Percentiles rank a stretch among this genome's conserved stretches.
These are phyloP conservation scores for Acropternis orthonyx DNA, from an alignment of 2,797 vertebrate species.

Conservation along the genomic window DNA sequence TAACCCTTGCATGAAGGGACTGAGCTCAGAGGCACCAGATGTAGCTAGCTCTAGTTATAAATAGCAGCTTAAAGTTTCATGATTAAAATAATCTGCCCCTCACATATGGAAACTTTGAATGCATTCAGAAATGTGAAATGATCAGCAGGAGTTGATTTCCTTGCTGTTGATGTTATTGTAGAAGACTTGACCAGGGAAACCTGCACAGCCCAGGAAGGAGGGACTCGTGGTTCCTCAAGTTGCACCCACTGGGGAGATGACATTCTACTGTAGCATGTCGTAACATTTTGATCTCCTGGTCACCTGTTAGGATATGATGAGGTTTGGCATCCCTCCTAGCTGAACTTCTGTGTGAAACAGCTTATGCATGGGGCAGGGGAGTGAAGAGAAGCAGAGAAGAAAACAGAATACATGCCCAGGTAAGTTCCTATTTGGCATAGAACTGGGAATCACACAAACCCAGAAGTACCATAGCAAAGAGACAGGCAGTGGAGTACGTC, in stretches of 20 bases:
- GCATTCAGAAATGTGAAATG: neutral
- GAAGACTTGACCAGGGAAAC: neutral
- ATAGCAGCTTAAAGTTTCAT: neutral
- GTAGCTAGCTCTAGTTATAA: neutral
- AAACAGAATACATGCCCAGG: rapidly evolving
- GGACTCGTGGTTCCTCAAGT: neutral
- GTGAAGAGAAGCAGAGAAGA: neutral
- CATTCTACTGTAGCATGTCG: neutral
- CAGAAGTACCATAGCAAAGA: neutral
- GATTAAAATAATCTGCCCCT: slow-evolving; percentile 16
- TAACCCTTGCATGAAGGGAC: neutral
- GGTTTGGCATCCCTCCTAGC: neutral
- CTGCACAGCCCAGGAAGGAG: neutral
- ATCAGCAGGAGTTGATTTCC: neutral
- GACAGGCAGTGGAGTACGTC: neutral
- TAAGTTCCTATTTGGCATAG: neutral
- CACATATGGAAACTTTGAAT: neutral
- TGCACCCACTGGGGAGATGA: rapidly evolving
- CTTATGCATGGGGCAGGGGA: neutral
- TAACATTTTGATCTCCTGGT: neutral
- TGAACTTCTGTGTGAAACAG: neutral
- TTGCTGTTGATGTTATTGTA: neutral
- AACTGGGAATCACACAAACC: neutral
- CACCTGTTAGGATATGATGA: neutral
- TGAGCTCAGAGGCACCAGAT: neutral